Base-by-base conservation (phyloP, 2,797 vertebrate species). In the Notolepis coatsorum region DNA sequence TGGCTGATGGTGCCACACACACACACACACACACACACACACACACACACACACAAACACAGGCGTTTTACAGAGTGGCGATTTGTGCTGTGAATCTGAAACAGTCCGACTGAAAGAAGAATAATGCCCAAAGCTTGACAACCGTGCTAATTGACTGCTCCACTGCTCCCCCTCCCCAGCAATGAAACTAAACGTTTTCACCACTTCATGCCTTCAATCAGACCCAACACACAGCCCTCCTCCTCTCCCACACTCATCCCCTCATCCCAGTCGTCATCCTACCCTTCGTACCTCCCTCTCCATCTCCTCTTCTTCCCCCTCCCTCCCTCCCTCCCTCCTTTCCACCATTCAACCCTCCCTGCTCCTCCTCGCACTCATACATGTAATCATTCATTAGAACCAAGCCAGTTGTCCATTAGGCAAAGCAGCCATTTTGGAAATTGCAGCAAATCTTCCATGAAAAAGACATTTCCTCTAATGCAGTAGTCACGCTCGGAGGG, bases 401-500 rank as follows among this genome's bases (percentile, higher is more conserved):
- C 89, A 88, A 91, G 83, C 77, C 90, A 90, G 93, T 92, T 94
- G 93, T 93, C 93, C 93, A 95, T 96, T 95, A 95, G 92, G 86
- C 88, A 91, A 89, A 83, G 84, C 79, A 88, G 87, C 88, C 85
- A 86, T 91, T 93, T 91, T 93, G 85, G 91, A 92, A 94, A 93
- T 86, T 91, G 92, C 88, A 89, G 91, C 89, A 94, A 93, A 94
- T 95, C 92, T 94, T 93, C 92, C 92, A 90, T 91, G 92, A 93
- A 96, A n/a, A 94, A 94, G 91, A 92, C 89, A 94, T 93, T 95
- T 94, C 91, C 91, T 94, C 86, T 94, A 91, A 93, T 91, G 93
- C 90, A 84, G 90, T 77, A 89, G 93, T 92, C 92, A 92, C 88
- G 85, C 91, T 81, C 42, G 51, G 87, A 89, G 84, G 89, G 82